A percentile compares a stretch with the other conserved stretches of the same genome.
phyloP scores from a whole-genome alignment of 64 coral and sea anemone species.

The Acropora yongei region DNA sequence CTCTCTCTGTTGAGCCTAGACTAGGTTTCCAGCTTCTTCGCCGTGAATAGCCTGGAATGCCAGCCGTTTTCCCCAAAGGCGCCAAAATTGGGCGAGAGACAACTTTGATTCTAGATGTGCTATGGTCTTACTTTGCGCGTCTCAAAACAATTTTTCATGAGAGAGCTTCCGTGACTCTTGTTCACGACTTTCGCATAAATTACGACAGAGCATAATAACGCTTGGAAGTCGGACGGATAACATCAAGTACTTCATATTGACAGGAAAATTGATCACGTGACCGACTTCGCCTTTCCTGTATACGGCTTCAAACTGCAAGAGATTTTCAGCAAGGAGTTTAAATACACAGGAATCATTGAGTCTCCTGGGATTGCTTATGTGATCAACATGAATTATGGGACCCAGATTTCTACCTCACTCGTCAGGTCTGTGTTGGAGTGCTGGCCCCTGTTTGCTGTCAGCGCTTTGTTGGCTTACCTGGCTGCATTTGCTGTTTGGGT shows the following conservation, averaged over 20 bases:
- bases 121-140: too few relatives aligned
- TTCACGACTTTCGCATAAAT: too few relatives aligned
- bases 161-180: too few relatives aligned
- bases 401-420: neutral
- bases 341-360: conserved; percentile 58
- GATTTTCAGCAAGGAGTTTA: conserved; percentile 39
- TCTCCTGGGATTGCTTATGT: conserved; percentile 74
- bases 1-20: too few relatives aligned
- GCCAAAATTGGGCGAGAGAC: too few relatives aligned
- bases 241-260: conserved; percentile 10
- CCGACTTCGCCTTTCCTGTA: conserved; percentile 78
- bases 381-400: conserved; percentile 31
- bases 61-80: too few relatives aligned
- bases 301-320: conserved; percentile 61
- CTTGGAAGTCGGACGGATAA: too few relatives aligned
- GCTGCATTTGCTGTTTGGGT: conserved; percentile 17
- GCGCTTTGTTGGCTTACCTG: conserved; percentile 14
- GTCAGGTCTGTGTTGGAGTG: conserved; percentile 18
- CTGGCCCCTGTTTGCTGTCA: conserved; percentile 19
- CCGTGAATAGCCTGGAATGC: too few relatives aligned
- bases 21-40: too few relatives aligned
- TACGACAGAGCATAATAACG: too few relatives aligned
- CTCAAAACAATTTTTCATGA: too few relatives aligned
- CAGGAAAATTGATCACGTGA: conserved; percentile 48
- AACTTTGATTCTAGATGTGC: too few relatives aligned